Conservation (phyloP, 1,140 invertebrate genomes). For the Chlorops oryzae region DNA sequence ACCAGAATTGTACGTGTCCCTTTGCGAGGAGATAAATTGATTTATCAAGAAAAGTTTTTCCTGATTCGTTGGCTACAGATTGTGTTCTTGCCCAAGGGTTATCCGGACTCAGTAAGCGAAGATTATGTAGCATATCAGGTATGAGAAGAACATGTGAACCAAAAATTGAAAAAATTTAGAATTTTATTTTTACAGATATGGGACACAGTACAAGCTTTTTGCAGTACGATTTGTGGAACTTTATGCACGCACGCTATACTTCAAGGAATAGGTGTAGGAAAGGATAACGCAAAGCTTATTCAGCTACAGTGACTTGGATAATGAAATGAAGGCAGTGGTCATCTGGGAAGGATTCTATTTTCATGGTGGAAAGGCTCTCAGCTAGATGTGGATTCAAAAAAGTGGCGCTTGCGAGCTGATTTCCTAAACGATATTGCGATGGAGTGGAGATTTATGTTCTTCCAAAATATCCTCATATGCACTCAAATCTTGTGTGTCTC, state of each 20-base stretch:
- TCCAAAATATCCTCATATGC: slow-evolving; percentile 56
- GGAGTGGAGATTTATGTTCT: slow-evolving; percentile 68
- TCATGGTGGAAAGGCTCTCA: slow-evolving; percentile 80
- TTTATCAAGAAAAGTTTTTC: slow-evolving; percentile 42
- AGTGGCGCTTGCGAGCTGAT: slow-evolving; percentile 94
- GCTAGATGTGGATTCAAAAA: slow-evolving; percentile 80
- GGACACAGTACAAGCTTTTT: slow-evolving; percentile 93
- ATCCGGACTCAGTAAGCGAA: slow-evolving; percentile 81
- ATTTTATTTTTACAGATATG: too few species aligned
- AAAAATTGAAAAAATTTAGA: too few species aligned
- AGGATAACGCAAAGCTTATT: slow-evolving; percentile 77
- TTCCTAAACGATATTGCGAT: slow-evolving; percentile 87
- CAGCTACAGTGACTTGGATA: slow-evolving; percentile 92
- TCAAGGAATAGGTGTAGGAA: slow-evolving; percentile 86
- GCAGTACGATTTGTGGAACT: slow-evolving; percentile 81
- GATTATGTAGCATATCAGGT: slow-evolving; percentile 84
- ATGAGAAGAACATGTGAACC: background rate
- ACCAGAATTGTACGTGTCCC: slow-evolving; percentile 44
- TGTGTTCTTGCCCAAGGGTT: slow-evolving; percentile 76
- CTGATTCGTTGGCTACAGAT: slow-evolving; percentile 52
- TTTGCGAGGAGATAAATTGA: slow-evolving; percentile 33
- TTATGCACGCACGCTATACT: slow-evolving; percentile 83
- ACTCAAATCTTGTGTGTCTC: slow-evolving; percentile 62
- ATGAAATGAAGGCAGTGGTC: slow-evolving; percentile 84
- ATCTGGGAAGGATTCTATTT: slow-evolving; percentile 84